Base-by-base conservation (phyloP, 2,888 invertebrate species). In the Lasioglossum malachurum region DNA sequence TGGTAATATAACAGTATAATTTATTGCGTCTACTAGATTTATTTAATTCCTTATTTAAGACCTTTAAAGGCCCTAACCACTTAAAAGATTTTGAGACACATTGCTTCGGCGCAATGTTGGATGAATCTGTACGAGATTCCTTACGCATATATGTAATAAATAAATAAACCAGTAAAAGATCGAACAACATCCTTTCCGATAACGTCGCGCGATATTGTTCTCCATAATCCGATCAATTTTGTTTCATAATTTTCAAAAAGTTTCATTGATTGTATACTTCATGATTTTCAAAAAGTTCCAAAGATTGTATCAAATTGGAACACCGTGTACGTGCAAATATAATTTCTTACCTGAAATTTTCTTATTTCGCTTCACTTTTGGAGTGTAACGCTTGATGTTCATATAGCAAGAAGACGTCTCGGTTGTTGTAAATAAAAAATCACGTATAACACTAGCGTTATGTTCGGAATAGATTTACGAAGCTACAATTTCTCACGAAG, bases 401-500 rank as follows among this genome's bases (percentile, higher is more conserved):
- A 31, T 5, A 12, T 3, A 64, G n/a, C 64, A 64, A 64, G 2
- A 8, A 16, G 16, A 64, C 31, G 31, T 64, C 31, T 7, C n/a
- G n/a, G 4, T n/a, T n/a, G n/a, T n/a, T 12, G 12, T 4, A 8
- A 57, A 57, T 23, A 12, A 12, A 57, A 57, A n/a, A 57, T 16
- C 4, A 12, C 67, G 38, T 23, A 35, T 31, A 35, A 19, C 27
- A 19, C 16, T 38, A 35, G 35, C 19, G 71, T 23, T 71, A 41
- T 12, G 23, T 14, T 41, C 23, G 12, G 14, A 41, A 71, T 38
- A n/a, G 71, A 71, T 71, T 38, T 38, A 71, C 41, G 41, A 12
- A 71, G n/a, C n/a, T 41, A 41, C 41, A 71, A 41, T 71, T 71
- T n/a, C 67, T 67, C 35, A 69, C 31, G 53, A 23, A 41, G 35